phyloP scores from a whole-genome alignment of 1,140 invertebrate species.

The Pemphigus obesinymphae region DNA sequence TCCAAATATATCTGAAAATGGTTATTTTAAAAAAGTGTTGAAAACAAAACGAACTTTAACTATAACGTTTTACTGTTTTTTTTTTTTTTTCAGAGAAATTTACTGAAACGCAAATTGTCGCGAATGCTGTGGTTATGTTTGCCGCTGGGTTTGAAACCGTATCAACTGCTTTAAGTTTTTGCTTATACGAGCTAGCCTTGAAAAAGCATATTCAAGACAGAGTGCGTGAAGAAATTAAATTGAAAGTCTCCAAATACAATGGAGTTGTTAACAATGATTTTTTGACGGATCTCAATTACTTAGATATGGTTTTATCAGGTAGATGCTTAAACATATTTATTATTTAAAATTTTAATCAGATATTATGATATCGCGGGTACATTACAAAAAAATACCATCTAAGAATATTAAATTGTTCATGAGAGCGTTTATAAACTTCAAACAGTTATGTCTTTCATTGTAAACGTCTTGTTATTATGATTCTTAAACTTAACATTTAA shows the following conservation, averaged over 20 bases:
- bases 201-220: too few relatives aligned
- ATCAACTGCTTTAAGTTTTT: too few relatives aligned
- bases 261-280: background rate
- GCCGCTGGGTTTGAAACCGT: conserved; percentile 45
- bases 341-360: too few relatives aligned
- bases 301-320: conserved; percentile 37
- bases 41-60: background rate
- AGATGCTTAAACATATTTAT: too few relatives aligned
- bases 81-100: conserved; percentile 28
- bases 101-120: conserved; percentile 25
- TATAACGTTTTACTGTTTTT: background rate
- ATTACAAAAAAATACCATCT: background rate
- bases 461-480: background rate
- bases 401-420: background rate
- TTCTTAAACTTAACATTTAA: background rate
- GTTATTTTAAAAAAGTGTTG: background rate
- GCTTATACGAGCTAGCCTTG: too few relatives aligned
- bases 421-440: too few relatives aligned
- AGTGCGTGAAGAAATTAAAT: too few relatives aligned
- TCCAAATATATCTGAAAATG: background rate
- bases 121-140: conserved; percentile 45
- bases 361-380: conserved; percentile 43
- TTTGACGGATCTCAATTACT: background rate
- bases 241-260: conserved; percentile 46
- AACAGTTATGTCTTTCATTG: too few relatives aligned